Evolutionary conservation across 2,888 invertebrate species (phyloP).

Genomic region (Pollenia labialis): DNA sequence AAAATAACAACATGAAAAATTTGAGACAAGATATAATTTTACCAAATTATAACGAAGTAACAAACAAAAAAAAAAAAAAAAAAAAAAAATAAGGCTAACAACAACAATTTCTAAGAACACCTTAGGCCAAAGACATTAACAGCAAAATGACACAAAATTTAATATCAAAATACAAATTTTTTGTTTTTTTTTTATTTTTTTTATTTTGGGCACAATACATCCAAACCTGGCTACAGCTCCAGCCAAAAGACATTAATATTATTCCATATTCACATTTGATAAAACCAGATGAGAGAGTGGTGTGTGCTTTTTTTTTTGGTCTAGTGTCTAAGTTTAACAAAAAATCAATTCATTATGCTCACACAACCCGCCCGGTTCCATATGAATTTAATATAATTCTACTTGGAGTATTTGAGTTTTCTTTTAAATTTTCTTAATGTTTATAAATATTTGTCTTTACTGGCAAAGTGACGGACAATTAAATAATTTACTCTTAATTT

Average conservation of each 20-base stretch:
- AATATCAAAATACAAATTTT: slow-evolving; percentile 46
- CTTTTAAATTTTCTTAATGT: slow-evolving; percentile 7
- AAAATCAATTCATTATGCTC: slow-evolving; percentile 43
- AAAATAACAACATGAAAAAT: not conserved
- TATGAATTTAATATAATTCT: slow-evolving; percentile 42
- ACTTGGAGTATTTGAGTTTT: not conserved
- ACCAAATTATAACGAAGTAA: slow-evolving; percentile 53
- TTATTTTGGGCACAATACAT: not conserved
- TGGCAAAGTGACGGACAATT: slow-evolving; percentile 76
- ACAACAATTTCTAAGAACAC: slow-evolving; percentile 54
- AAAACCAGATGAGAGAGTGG: not conserved
- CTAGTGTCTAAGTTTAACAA: slow-evolving; percentile 29
- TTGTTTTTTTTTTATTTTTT: slow-evolving; percentile 13
- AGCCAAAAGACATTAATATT: slow-evolving; percentile 20
- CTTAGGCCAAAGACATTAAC: slow-evolving; percentile 48
- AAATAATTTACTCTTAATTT: slow-evolving; percentile 82
- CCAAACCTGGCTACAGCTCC: not conserved
- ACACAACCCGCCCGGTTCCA: not conserved
- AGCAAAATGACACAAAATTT: slow-evolving; percentile 48
- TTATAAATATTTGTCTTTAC: not conserved
- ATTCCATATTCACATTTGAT: slow-evolving; percentile 8
- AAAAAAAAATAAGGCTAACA: not conserved
- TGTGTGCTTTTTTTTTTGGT: slow-evolving; percentile 9
- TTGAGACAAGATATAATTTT: slow-evolving; percentile 46
- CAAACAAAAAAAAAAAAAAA: not conserved